Percentiles rank a stretch among this genome's conserved stretches.
phyloP scores from a whole-genome alignment of 2,888 invertebrate genomes.

The Diploptera punctata region DNA sequence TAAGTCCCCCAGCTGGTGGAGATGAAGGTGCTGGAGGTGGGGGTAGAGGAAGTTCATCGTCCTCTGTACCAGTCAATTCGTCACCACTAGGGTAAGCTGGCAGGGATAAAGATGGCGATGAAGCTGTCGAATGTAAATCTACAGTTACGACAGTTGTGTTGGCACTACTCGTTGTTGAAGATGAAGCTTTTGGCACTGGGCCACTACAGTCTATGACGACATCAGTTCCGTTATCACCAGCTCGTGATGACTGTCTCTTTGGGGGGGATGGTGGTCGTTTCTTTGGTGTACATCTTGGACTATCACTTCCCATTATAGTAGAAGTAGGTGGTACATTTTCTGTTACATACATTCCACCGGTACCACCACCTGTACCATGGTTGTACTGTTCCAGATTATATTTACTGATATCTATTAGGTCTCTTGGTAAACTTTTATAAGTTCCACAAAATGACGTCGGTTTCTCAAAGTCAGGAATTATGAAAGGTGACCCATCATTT shows the following conservation, averaged over 20 bases:
- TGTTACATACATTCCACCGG: background rate
- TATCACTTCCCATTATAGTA: conserved; percentile 1
- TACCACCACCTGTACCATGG: conserved; percentile 20
- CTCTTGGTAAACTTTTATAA: conserved; percentile 62
- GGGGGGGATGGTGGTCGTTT: conserved; percentile 85
- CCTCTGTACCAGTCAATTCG: conserved; percentile 62
- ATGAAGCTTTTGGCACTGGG: conserved; percentile 54
- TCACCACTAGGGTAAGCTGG: conserved; percentile 71
- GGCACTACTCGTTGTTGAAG: conserved; percentile 52
- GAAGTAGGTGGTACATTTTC: conserved; percentile 4
- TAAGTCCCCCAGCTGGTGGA: conserved; percentile 57
- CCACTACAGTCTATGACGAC: conserved; percentile 56
- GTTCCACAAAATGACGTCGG: conserved; percentile 50
- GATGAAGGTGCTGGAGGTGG: conserved; percentile 69
- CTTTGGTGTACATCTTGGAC: conserved; percentile 47
- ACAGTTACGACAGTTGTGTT: conserved; percentile 49
- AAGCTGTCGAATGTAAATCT: conserved; percentile 47
- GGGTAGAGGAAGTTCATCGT: conserved; percentile 70
- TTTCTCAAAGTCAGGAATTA: conserved; percentile 37
- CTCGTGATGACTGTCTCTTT: conserved; percentile 67
- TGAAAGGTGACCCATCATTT: conserved; percentile 28
- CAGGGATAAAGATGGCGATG: conserved; percentile 63
- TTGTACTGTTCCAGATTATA: conserved; percentile 54
- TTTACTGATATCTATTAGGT: conserved; percentile 57
- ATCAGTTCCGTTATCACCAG: conserved; percentile 49